Conservation (phyloP, 2,797 vertebrate species). For the Dryobates pubescens region DNA sequence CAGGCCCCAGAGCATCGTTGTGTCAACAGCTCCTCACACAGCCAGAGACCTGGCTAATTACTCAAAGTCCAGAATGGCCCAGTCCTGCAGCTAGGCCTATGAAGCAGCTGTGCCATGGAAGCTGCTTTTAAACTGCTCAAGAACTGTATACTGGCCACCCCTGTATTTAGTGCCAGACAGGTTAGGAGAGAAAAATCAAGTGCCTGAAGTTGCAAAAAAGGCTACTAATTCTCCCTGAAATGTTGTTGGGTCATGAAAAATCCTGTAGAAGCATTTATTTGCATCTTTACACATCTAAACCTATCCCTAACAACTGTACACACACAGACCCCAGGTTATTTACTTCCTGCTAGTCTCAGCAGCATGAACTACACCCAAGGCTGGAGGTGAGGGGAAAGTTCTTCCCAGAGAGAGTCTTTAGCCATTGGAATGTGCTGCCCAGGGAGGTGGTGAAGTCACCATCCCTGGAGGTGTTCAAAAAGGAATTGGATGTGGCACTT, state of each 20-base stretch:
- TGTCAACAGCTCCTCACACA: background rate
- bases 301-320: background rate
- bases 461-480: too few species aligned
- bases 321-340: fast-evolving
- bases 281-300: background rate
- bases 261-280: background rate
- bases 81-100: background rate
- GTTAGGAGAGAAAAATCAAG: background rate
- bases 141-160: too few species aligned
- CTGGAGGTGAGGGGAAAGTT: too few species aligned
- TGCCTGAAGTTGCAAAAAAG: background rate
- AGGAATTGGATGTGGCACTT: too few species aligned
- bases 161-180: background rate
- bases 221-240: background rate
- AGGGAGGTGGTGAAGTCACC: too few species aligned
- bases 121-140: background rate
- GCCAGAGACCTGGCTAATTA: fast-evolving
- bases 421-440: too few species aligned
- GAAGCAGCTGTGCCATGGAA: background rate
- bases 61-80: background rate
- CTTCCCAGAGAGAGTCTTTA: too few species aligned
- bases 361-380: background rate
- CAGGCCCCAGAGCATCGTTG: background rate
- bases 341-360: background rate
- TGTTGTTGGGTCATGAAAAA: background rate